phyloP scores from a whole-genome alignment of 2,113 vertebrate genomes.

The Marmota monax region DNA sequence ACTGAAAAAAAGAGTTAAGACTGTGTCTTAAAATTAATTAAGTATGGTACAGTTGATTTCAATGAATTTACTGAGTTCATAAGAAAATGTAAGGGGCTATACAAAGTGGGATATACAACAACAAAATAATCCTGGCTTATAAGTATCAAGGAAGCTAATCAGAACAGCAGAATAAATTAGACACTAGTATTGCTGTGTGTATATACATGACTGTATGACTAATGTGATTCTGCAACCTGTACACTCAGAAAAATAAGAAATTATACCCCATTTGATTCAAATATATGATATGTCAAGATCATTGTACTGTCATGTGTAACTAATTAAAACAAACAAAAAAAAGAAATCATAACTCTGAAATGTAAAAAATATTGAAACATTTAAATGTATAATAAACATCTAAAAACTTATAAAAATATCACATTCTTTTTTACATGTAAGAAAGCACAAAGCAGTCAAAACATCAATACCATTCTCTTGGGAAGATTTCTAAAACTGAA shows the following conservation, averaged over 20 bases:
- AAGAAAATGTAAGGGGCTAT: background rate
- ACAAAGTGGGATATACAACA: background rate
- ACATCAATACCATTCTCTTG: background rate
- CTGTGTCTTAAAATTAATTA: background rate
- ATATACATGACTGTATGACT: too few relatives aligned
- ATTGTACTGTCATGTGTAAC: too few relatives aligned
- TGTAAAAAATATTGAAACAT: background rate
- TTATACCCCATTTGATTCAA: too few relatives aligned
- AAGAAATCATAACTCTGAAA: background rate
- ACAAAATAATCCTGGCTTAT: background rate
- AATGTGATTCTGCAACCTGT: too few relatives aligned
- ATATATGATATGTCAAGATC: too few relatives aligned
- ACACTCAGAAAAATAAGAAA: too few relatives aligned
- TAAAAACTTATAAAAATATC: background rate
- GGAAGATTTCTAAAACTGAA: slow-evolving; percentile 22
- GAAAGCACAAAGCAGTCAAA: background rate
- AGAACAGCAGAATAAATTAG: background rate
- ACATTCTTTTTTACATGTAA: background rate
- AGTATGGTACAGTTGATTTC: background rate
- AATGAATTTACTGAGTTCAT: background rate
- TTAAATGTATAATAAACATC: slow-evolving; percentile 5
- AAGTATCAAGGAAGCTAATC: background rate
- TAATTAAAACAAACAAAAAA: too few relatives aligned
- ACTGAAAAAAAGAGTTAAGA: background rate
- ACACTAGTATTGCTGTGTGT: too few relatives aligned